Evolutionary conservation across 2,113 vertebrate genomes (phyloP), one percentile per base, ranked within the genome.

Genomic region (Plotosus lineatus): DNA sequence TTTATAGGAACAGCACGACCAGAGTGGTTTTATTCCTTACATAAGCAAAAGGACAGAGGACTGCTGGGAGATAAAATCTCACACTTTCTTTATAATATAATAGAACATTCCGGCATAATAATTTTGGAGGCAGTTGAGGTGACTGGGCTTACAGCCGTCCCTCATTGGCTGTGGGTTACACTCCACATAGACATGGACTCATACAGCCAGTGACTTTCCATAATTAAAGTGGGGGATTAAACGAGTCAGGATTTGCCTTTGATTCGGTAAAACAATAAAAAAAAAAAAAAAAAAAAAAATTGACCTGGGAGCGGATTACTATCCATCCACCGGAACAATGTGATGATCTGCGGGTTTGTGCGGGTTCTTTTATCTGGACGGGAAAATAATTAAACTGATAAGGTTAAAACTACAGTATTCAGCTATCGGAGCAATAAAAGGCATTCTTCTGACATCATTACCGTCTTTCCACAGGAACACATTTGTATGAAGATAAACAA

Each of bases 321-420:
- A 85, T 86, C 80, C 82, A 80, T 44, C 17, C 48, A 74, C 65
- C 38, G n/a, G 84, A 78, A 65, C 55, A 42, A 79, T 74, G 53
- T 81, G 65, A 84, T 84, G 82, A 84, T 87, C 75, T 83, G 61
- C 77, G 19, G 60, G 40, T 78, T 75, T 63, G 73, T 63, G 51
- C 69, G 46, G 66, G 58, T 78, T 81, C 79, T 85, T 79, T 77
- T 74, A 82, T 88, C 86, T 84, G 81, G 82, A 82, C 71, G 74
- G 75, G 75, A 77, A 75, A 50, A 74, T 74, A 36, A 75, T 75
- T n/a, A 75, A 75, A 38, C 85, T 90, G 88, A 89, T 88, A 85
- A 85, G 83, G 79, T n/a, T n/a, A n/a, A n/a, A n/a, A n/a, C 75
- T 84, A 82, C 84, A 90, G 89, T 89, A 86, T 84, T 88, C 82